phyloP scores from a whole-genome alignment of 37 sponge, comb jelly and placozoan genomes.

The Dysidea cf. avara region DNA sequence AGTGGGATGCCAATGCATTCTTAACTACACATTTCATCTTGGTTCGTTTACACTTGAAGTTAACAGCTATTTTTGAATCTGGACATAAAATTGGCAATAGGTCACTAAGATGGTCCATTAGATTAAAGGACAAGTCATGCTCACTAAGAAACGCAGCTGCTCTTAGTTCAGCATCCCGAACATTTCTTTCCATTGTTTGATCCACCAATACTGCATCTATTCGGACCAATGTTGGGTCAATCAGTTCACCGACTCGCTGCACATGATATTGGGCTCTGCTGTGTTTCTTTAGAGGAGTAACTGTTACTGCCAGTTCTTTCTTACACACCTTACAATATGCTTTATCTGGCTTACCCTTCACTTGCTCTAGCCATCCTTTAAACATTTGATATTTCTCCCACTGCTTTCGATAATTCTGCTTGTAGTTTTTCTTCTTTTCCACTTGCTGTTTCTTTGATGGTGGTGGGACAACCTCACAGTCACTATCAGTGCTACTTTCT shows the following conservation, averaged over 20 bases:
- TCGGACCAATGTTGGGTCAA: no score
- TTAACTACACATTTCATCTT: conserved; percentile 22
- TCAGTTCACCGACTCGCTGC: no score
- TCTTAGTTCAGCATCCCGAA: conserved; percentile 35
- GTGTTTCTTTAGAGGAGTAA: neutral
- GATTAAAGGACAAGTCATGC: conserved; percentile 22
- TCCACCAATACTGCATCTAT: no score
- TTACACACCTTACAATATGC: conserved; percentile 6
- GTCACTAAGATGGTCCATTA: conserved; percentile 28
- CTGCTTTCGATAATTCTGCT: no score
- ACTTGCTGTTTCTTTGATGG: no score
- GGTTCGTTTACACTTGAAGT: conserved; percentile 9
- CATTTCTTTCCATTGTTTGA: no score
- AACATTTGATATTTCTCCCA: no score
- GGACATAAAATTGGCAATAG: neutral
- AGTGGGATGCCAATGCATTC: conserved; percentile 23
- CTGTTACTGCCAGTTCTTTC: neutral
- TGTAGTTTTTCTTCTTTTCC: no score
- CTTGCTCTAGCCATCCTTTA: neutral
- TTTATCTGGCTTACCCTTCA: conserved; percentile 1
- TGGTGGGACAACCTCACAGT: no score
- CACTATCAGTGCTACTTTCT: no score
- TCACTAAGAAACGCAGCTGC: conserved; percentile 23
- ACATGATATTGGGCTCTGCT: no score
- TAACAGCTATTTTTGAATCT: conserved; percentile 31